Evolutionary conservation across 2,888 invertebrate species (phyloP), one percentile per base, ranked within the genome.

Genomic region (Strigamia maritima): DNA sequence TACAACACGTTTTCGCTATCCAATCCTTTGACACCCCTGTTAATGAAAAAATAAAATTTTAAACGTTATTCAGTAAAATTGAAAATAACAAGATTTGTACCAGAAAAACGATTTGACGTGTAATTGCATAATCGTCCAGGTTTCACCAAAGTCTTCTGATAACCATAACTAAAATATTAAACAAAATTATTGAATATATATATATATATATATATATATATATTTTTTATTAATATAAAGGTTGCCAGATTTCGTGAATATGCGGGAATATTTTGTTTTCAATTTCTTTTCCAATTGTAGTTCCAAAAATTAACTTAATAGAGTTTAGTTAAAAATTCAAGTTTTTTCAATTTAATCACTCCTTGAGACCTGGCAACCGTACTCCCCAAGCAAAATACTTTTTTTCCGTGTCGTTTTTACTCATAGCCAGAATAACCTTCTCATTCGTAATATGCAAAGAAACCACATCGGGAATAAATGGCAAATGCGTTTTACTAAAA

Each of bases 91-190:
- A 10, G 8, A 14, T 76, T 8, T 85, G 83, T 84, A 87, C 93
- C 94, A 94, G 84, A 90, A 91, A 86, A 92, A 93, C 0, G 92
- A 89, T 84, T 94, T 93, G 1, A 95, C 94, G 84, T 88, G 91
- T 81, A 90, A 89, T 83, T 93, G 91, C 76, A 93, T 88, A 81
- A 89, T 83, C 78, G 87, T 87, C 90, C 94, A 95, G 0, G 90
- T 90, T 81, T 88, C 87, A 0, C 95, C 95, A 83, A 92, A 92
- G 85, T 94, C 91, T 80, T 88, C 87, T 0, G 94, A 93, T 78
- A 93, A 85, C 88, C 92, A 94, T 6, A 95, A 86, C 93, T 94
- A 79, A 54, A 65, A 22, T 44, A 80, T 80, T 77, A 49, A 22
- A 49, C 38, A 75, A 65, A 78, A 31, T 28, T 8, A 77, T 77